These are phyloP conservation scores for Coracopsis vasa DNA, from an alignment of 2,113 vertebrate species.

Conservation along the genomic window DNA sequence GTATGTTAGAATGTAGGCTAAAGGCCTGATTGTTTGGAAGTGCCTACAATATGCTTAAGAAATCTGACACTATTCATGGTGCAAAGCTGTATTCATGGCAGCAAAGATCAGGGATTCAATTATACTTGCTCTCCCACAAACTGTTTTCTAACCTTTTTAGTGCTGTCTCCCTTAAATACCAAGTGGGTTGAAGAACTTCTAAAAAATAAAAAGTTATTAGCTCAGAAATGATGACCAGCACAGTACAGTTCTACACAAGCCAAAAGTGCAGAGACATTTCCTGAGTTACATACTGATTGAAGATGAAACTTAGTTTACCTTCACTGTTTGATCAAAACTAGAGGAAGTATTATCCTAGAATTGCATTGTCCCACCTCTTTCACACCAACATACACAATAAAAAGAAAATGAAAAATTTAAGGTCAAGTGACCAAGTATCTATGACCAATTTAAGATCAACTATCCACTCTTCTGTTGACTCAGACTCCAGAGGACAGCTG, in stretches of 20 bases:
- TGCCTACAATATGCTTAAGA: not conserved
- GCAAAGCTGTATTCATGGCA: not conserved
- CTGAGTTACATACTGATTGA: rapidly evolving
- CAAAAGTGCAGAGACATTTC: not conserved
- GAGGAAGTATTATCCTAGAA: not conserved
- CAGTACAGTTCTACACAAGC: not conserved
- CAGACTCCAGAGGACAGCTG: not conserved
- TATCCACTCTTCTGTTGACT: not conserved
- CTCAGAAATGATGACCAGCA: not conserved
- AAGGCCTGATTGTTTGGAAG: constrained; percentile 13
- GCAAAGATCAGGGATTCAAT: constrained; percentile 23
- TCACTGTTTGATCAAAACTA: not conserved
- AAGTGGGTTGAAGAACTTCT: not conserved
- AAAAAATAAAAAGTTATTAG: not conserved
- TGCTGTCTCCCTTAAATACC: not conserved
- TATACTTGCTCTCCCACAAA: not conserved
- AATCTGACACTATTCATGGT: not conserved
- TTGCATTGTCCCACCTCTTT: not conserved
- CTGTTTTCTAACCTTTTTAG: not conserved
- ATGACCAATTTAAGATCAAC: not conserved
- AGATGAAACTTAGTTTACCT: not conserved
- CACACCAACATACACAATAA: not conserved
- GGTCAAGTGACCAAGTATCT: not conserved
- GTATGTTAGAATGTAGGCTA: constrained; percentile 16
- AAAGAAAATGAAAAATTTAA: not conserved